Evolutionary conservation across 1,140 invertebrate genomes (phyloP), one percentile per base, ranked within the genome.

Genomic region (Rhizoglyphus robini): DNA sequence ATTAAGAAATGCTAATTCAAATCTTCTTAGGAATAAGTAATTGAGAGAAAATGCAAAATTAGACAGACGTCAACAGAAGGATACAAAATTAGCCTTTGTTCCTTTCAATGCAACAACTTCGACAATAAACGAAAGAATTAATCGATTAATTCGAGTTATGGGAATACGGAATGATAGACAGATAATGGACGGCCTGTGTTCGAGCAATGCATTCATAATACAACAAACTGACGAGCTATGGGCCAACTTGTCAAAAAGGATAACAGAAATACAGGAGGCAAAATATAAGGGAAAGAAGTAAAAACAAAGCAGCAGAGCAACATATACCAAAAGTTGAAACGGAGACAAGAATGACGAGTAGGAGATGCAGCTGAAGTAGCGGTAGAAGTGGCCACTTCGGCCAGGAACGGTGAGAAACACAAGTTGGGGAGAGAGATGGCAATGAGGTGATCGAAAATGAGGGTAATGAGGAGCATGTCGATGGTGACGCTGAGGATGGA

Each of bases 321-420:
- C 41, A 46, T 23, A 46, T 54, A 54, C 51, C 51, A 54, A 54
- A 54, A 23, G 20, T 5, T 54, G 51, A 23, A 54, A 54, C 20
- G 20, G 31, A 54, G 51, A 54, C 51, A 54, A 54, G 51, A 54
- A 54, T 54, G 20, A 54, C 51, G 51, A 54, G 51, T 54, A 54
- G 8, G 51, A 54, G 51, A 54, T 54, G 8, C 8, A 32, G n/a
- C n/a, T n/a, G 20, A 25, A 5, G 51, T 54, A 54, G 51, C 51
- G 51, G 51, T 54, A 54, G 20, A 5, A 54, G 8, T 27, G 23
- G n/a, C n/a, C n/a, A n/a, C n/a, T n/a, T n/a, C n/a, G n/a, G n/a
- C n/a, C n/a, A n/a, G n/a, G n/a, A n/a, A 32, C 23, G 51, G 23
- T 27, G 51, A 25, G 8, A 54, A 54, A 54, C 36, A 41, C 18